Conservation (phyloP, 23 tunicate genomes). For the Halocynthia roretzi region DNA sequence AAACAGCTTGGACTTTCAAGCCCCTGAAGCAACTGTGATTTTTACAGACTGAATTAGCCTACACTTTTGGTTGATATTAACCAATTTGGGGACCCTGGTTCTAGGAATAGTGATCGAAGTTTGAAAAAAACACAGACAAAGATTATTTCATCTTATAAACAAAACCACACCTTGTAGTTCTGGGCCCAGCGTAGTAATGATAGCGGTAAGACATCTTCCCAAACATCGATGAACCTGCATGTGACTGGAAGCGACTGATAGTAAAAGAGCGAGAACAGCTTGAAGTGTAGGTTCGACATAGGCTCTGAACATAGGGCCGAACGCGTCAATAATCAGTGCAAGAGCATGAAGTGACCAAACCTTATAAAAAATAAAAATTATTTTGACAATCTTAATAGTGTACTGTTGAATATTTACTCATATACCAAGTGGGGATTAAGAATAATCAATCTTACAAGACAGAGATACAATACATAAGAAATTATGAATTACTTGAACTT, state of each 20-base stretch:
- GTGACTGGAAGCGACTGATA: slow-evolving; percentile 82
- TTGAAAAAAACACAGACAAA: too few species aligned
- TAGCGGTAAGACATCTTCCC: slow-evolving; percentile 77
- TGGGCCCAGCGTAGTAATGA: slow-evolving; percentile 93
- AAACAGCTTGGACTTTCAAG: too few species aligned
- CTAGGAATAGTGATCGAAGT: neutral
- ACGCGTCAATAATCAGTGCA: slow-evolving; percentile 84
- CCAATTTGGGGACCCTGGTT: neutral
- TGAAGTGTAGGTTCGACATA: slow-evolving; percentile 87
- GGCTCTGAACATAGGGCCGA: slow-evolving; percentile 93
- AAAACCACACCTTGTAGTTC: slow-evolving; percentile 79
- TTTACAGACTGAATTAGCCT: too few species aligned
- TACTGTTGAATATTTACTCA: neutral
- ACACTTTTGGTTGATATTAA: neutral
- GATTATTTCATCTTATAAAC: too few species aligned
- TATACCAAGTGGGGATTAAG: neutral
- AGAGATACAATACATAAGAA: neutral
- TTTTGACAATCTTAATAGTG: neutral
- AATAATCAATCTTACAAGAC: neutral
- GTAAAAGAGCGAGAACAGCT: slow-evolving; percentile 53
- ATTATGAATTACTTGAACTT: slow-evolving; percentile 67
- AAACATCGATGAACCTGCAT: slow-evolving; percentile 89
- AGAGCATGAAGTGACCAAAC: slow-evolving; percentile 95
- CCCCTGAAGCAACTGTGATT: too few species aligned
- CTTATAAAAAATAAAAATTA: slow-evolving; percentile 10